Conservation (phyloP, 2,113 vertebrate species). For the Oceanites oceanicus region DNA sequence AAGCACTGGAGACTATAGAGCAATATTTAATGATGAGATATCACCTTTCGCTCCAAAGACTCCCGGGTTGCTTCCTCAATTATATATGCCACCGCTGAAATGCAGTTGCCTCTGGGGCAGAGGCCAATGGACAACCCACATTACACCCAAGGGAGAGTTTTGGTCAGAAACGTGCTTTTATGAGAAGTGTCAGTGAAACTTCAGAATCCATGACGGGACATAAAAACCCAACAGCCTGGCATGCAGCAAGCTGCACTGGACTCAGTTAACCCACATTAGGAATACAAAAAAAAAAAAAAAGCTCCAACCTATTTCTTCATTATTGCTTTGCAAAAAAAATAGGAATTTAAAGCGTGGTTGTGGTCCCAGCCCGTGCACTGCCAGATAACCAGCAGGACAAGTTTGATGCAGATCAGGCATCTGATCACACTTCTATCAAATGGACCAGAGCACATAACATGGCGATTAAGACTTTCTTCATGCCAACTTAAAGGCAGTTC, state of each 20-base stretch:
- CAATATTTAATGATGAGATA: background rate
- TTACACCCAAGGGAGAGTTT: background rate
- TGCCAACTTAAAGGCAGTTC: background rate
- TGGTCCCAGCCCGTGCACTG: rapidly evolving
- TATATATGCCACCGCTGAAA: background rate
- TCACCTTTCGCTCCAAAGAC: background rate
- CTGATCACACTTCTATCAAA: background rate
- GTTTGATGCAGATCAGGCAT: background rate
- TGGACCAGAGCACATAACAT: background rate
- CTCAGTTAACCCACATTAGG: background rate
- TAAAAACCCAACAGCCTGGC: background rate
- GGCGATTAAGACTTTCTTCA: background rate
- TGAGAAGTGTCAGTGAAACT: background rate
- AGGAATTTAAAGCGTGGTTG: background rate
- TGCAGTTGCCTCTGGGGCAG: background rate
- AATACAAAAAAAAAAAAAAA: background rate
- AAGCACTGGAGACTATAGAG: background rate
- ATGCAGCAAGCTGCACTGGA: background rate
- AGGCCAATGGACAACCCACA: background rate
- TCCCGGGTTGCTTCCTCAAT: background rate
- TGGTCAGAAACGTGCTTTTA: conserved; percentile 15
- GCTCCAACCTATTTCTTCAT: background rate
- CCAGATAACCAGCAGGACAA: background rate
- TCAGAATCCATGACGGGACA: background rate
- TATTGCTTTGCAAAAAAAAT: background rate